Percentiles rank a stretch among this genome's conserved stretches.
phyloP scores from a whole-genome alignment of 2,797 vertebrate species.

The Megaceryle alcyon region DNA sequence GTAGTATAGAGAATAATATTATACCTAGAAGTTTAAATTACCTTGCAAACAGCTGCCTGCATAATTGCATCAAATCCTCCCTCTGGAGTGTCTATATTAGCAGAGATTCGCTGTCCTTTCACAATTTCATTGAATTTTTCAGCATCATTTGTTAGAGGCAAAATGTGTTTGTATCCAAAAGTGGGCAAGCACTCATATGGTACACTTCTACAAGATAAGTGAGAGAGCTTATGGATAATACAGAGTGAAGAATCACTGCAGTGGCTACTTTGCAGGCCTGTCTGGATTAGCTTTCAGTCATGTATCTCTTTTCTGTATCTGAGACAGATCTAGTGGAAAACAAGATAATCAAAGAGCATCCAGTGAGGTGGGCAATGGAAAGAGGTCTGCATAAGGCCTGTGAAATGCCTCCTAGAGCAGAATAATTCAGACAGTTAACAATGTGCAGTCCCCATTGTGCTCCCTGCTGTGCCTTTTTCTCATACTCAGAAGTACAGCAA shows the following conservation, averaged over 20 bases:
- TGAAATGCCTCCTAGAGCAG: background rate
- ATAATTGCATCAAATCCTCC: constrained; percentile 97
- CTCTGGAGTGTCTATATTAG: constrained; percentile 91
- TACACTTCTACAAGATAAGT: constrained; percentile 77
- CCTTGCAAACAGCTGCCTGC: constrained; percentile 98
- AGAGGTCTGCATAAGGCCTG: background rate
- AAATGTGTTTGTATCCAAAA: constrained; percentile 93
- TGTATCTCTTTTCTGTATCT: background rate
- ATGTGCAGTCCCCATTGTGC: accelerated
- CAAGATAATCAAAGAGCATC: background rate
- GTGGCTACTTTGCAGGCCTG: background rate
- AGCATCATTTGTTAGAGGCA: constrained; percentile 90
- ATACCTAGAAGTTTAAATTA: constrained; percentile 62
- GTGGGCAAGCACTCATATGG: constrained; percentile 83
- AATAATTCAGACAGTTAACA: background rate
- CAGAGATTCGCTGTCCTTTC: constrained; percentile 87
- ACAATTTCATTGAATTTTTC: constrained; percentile 93
- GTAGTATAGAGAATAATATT: background rate
- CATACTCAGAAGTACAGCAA: background rate
- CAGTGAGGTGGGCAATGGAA: background rate
- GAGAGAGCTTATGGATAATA: background rate
- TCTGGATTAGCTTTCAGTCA: background rate
- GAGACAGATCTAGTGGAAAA: background rate
- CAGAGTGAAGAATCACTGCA: background rate
- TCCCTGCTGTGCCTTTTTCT: background rate